Evolutionary conservation across 1,140 invertebrate genomes (phyloP), one percentile per base, ranked within the genome.

Genomic region (Lanistes nyassanus): DNA sequence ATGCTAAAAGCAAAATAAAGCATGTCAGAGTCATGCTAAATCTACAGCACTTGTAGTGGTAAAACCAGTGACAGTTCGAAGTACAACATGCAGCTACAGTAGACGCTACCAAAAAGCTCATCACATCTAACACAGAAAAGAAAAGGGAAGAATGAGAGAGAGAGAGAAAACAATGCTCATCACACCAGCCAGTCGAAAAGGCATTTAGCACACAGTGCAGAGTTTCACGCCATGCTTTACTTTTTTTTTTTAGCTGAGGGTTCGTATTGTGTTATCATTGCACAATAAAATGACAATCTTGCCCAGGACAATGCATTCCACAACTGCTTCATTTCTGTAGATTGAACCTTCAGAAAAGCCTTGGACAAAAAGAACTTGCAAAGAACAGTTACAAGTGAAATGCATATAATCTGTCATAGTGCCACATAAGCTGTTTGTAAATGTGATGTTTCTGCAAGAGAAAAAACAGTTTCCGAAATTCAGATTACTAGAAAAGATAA

Each of bases 281-380:
- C 70, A 72, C 70, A 72, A 72, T 62, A 72, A 72, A 72, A 23
- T 72, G 70, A 37, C 70, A 53, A 72, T 72, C 70, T 62, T 72
- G 70, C 70, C 55, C 23, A 60, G 70, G 56, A 72, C 51, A 11
- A 60, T 34, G 21, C 70, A 58, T 19, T 53, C 67, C 70, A 70
- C 70, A 51, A 71, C 34, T 6, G 42, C 42, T 9, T 47, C 42
- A 47, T 47, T 3, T 13, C 9, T 16, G 42, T 13, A 13, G 42
- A n/a, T n/a, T 47, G 9, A 47, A 16, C 42, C 42, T 47, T 16
- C 9, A 47, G 42, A 47, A 2, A 47, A 47, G 9, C 42, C 19
- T 47, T 9, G 42, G 42, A 47, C 42, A 47, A 47, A 47, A 47
- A 47, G 42, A 9, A 47, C 42, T 47, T 47, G 9, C 42, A 47